Evolutionary conservation across 2,797 vertebrate genomes (phyloP).

Genomic region (Crotalus adamanteus): DNA sequence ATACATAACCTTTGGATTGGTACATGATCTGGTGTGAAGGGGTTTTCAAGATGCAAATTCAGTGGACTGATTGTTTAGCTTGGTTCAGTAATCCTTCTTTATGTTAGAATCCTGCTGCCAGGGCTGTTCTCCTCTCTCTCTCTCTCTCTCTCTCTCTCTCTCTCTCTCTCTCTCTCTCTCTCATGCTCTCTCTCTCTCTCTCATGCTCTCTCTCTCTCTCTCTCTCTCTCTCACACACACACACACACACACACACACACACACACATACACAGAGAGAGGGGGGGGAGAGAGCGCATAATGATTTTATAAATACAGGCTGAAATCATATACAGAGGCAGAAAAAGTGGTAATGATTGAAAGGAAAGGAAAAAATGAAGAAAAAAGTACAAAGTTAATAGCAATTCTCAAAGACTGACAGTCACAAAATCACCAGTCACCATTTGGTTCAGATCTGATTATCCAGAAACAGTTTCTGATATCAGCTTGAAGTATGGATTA

Average conservation of each 20-base stretch:
- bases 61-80: neutral
- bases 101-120: neutral
- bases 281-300: too few species aligned
- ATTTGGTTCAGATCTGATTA: neutral
- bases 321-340: too few species aligned
- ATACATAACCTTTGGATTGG: neutral
- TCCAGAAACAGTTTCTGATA: slow-evolving; percentile 8
- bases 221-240: too few species aligned
- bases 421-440: slow-evolving; percentile 4
- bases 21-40: neutral
- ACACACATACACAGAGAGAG: too few species aligned
- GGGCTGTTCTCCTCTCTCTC: too few species aligned
- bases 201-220: too few species aligned
- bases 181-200: too few species aligned
- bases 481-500: neutral
- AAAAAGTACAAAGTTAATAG: too few species aligned
- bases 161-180: too few species aligned
- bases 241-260: too few species aligned
- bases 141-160: too few species aligned
- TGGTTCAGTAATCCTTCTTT: neutral
- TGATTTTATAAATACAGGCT: too few species aligned
- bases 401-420: slow-evolving; percentile 23
- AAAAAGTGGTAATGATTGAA: neutral
- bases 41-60: neutral
- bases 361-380: neutral